Percentiles rank a stretch among this genome's conserved stretches.
These are phyloP conservation scores for Chaetops frenatus DNA, from an alignment of 2,113 vertebrate genomes.

Conservation along the genomic window DNA sequence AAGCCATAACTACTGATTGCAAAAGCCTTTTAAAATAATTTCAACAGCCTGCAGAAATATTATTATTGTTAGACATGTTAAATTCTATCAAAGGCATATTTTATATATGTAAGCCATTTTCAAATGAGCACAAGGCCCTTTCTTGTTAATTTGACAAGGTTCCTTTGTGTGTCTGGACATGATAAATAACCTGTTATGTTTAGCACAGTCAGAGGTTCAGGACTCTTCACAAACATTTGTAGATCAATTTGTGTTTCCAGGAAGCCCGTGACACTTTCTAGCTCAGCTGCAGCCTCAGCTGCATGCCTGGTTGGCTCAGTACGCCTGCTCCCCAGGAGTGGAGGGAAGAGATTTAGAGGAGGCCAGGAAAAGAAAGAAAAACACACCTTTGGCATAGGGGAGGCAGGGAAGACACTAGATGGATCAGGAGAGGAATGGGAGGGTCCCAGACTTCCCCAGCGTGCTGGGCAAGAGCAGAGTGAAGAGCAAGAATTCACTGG, in stretches of 20 bases:
- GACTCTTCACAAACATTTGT: background rate
- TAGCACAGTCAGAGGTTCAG: background rate
- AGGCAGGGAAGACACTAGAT: background rate
- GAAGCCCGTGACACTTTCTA: background rate
- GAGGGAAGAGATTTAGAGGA: background rate
- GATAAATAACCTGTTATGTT: background rate
- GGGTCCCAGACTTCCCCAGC: background rate
- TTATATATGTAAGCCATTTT: background rate
- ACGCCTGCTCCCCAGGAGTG: background rate
- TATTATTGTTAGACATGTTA: background rate
- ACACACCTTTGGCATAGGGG: rapidly evolving
- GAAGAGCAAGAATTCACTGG: background rate
- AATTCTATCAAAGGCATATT: background rate
- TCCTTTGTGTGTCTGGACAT: background rate
- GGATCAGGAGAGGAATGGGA: background rate
- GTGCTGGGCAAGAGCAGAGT: background rate
- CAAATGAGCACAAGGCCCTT: background rate
- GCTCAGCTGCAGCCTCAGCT: background rate
- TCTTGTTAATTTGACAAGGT: background rate
- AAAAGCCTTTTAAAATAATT: background rate
- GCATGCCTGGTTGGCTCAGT: background rate
- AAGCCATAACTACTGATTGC: background rate
- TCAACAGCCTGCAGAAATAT: background rate
- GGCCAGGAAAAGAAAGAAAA: background rate
- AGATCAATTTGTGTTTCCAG: background rate